These are phyloP conservation scores for Phataginus tetradactyla DNA, from an alignment of 2,797 vertebrate species.

Conservation along the genomic window DNA sequence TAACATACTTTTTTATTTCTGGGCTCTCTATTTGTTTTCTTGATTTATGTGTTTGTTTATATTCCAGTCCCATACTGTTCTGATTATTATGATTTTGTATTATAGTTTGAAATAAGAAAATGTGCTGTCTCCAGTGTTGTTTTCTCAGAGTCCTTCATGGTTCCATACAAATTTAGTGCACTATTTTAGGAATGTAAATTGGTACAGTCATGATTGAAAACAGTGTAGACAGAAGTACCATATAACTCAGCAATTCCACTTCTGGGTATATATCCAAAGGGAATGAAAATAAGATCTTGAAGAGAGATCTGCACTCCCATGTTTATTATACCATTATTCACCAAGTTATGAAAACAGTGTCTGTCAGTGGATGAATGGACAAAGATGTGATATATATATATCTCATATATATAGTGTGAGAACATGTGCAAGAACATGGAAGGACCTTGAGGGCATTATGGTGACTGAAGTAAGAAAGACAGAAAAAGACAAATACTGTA, in stretches of 20 bases:
- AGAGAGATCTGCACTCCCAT: background rate
- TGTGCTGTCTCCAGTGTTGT: background rate
- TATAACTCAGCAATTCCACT: background rate
- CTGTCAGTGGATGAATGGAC: background rate
- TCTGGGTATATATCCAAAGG: background rate
- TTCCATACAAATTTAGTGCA: background rate
- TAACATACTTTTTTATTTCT: background rate
- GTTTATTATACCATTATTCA: background rate
- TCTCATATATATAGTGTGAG: too few species aligned
- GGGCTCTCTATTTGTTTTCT: background rate
- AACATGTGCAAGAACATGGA: background rate
- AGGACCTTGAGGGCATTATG: background rate
- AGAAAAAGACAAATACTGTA: background rate
- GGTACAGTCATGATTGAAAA: background rate
- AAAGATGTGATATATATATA: background rate
- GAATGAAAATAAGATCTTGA: background rate
- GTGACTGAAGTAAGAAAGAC: background rate
- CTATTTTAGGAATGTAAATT: background rate
- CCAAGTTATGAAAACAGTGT: background rate
- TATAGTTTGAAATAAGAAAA: background rate
- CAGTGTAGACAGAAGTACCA: background rate
- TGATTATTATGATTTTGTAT: background rate
- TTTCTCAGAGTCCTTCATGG: background rate
- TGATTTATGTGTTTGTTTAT: background rate
- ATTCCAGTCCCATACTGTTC: background rate